These are phyloP conservation scores for Trichogramma dendrolimi DNA, from an alignment of 2,888 invertebrate species.

Conservation along the genomic window DNA sequence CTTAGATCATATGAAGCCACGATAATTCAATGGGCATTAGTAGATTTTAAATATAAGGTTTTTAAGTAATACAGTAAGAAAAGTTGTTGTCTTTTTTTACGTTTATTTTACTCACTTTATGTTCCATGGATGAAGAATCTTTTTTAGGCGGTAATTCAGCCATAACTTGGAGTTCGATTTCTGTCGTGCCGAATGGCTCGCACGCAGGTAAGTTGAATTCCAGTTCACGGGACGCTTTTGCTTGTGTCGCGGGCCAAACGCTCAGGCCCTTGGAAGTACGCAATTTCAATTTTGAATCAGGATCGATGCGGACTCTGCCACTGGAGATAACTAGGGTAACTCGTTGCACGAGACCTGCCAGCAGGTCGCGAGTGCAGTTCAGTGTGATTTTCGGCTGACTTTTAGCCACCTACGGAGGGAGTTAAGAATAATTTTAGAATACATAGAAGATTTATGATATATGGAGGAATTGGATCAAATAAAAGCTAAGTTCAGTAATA, in stretches of 20 bases:
- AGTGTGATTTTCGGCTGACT: conserved; percentile 56
- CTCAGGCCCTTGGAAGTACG: conserved; percentile 67
- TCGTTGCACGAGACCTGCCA: conserved; percentile 77
- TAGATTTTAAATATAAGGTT: conserved; percentile 4
- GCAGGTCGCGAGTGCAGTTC: conserved; percentile 64
- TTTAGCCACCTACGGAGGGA: conserved; percentile 56
- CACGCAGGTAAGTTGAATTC: conserved; percentile 44
- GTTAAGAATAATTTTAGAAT: conserved; percentile 34
- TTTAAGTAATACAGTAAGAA: not conserved
- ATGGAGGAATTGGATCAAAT: not conserved
- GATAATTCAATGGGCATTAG: conserved; percentile 11
- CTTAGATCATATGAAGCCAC: no score
- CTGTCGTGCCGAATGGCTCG: conserved; percentile 64
- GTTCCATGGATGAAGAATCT: conserved; percentile 67
- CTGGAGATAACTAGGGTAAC: conserved; percentile 72
- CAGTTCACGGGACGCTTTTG: conserved; percentile 43
- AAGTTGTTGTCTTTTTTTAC: conserved; percentile 14
- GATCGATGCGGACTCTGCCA: conserved; percentile 71
- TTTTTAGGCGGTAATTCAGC: conserved; percentile 72
- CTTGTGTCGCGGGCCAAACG: conserved; percentile 53
- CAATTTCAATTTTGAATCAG: conserved; percentile 62
- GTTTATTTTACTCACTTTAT: conserved; percentile 56
- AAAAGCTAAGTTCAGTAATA: not conserved
- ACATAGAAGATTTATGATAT: no score
- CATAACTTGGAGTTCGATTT: conserved; percentile 64